These are phyloP conservation scores for Ephialtes manifestator DNA, from an alignment of 2,888 invertebrate species.

Conservation along the genomic window DNA sequence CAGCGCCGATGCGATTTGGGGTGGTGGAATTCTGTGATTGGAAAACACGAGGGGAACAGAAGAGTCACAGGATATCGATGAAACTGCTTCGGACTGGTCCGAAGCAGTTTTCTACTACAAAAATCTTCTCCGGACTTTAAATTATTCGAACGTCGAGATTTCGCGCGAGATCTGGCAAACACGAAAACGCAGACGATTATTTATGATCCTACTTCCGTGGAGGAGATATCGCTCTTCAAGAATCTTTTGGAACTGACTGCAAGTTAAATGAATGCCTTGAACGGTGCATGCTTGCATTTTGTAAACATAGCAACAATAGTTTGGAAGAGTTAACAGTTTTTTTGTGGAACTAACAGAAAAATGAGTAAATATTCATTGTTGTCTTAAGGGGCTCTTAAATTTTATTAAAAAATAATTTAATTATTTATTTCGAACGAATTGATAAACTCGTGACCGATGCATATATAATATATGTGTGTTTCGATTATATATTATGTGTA, in stretches of 20 bases:
- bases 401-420: too few relatives aligned
- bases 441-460: too few relatives aligned
- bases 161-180: constrained; percentile 7
- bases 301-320: neutral
- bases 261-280: neutral
- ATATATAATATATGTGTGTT: too few relatives aligned
- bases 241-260: constrained; percentile 1
- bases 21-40: constrained; percentile 43
- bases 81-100: constrained; percentile 3
- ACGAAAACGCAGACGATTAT: neutral
- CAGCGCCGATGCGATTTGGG: constrained; percentile 54
- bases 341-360: neutral
- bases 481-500: too few relatives aligned
- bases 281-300: neutral
- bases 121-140: neutral
- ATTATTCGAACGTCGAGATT: constrained; percentile 8
- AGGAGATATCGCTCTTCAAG: neutral
- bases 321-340: neutral
- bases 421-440: too few relatives aligned
- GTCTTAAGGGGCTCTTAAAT: neutral
- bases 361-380: neutral
- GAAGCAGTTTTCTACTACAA: neutral
- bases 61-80: neutral
- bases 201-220: neutral
- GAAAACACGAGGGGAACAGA: constrained; percentile 30